Evolutionary conservation across 2,797 vertebrate genomes (phyloP), one percentile per base, ranked within the genome.

Genomic region (Diglossa cyanea): DNA sequence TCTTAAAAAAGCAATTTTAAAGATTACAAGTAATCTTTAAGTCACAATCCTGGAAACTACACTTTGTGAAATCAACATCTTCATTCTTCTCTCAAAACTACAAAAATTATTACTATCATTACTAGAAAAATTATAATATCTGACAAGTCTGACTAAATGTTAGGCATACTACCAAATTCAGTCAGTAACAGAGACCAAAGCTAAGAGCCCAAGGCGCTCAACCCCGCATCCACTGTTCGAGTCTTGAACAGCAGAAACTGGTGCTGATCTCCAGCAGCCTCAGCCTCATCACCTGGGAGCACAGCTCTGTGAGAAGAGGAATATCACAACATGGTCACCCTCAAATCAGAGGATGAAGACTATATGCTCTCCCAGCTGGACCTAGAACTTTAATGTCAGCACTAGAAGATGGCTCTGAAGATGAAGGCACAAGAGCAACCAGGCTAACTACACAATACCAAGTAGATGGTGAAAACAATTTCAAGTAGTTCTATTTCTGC

Each of bases 391-490:
- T 3, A 75, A 44, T 19, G 21, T 7, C 42, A 68, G 47, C 57
- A 50, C 28, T 20, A 44, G 33, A 25, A 74, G 28, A 33, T 8
- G 10, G 19, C 14, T 67, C 17, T 39, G 48, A 81, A 71, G 26
- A 51, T 5, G 11, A 37, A 60, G 35, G 67, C 44, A 67, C 28
- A 57, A 39, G 48, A 48, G 7, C 12, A 24, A 74, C 13, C 14
- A 31, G 26, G 18, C 21, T 54, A 83, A 51, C n/a, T 16, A 5
- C 1, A 48, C 40, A 1, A 0, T 15, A 33, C 2, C 16, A 26
- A 75, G 28, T 1, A 35, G 8, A 57, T 2, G 3, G 26, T 51
- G 35, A 45, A 63, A 74, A 68, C 35, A 54, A 57, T 25, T 73
- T 50, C 11, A n/a, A 7, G 11, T 26, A 86, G 15, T 30, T 85